These are phyloP conservation scores for Helogale parvula DNA, from an alignment of 2,113 vertebrate species.

Conservation along the genomic window DNA sequence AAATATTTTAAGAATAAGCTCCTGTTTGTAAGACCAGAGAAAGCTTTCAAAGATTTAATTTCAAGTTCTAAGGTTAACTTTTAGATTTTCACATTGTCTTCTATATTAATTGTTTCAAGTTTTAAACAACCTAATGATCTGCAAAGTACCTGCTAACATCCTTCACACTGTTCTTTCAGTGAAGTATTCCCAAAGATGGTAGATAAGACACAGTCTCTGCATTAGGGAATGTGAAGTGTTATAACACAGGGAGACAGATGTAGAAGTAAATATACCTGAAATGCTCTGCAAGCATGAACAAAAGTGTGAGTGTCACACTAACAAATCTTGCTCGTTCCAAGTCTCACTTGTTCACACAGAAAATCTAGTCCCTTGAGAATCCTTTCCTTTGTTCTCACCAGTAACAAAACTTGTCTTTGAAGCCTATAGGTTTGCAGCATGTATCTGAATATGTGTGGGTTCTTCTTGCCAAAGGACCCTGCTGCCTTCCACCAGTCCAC, in stretches of 20 bases:
- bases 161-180: neutral
- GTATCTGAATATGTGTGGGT: neutral
- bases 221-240: neutral
- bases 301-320: neutral
- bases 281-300: neutral
- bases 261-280: neutral
- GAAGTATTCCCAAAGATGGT: neutral
- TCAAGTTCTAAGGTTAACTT: constrained; percentile 3
- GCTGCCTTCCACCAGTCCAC: neutral
- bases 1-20: constrained; percentile 24
- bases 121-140: constrained; percentile 1
- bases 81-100: constrained; percentile 40
- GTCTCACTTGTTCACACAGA: neutral
- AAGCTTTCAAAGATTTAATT: constrained; percentile 2
- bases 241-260: neutral
- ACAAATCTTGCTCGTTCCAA: neutral
- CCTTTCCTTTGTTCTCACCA: neutral
- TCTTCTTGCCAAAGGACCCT: neutral
- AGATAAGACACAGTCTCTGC: neutral
- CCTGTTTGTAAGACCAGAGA: constrained; percentile 26
- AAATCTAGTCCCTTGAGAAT: neutral
- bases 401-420: neutral
- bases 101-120: constrained; percentile 2
- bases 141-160: neutral
- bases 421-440: neutral